Percentiles rank a stretch among this genome's conserved stretches.
Conservation (phyloP, 2,888 invertebrate species). For the Koerneria pararmatus region DNA sequence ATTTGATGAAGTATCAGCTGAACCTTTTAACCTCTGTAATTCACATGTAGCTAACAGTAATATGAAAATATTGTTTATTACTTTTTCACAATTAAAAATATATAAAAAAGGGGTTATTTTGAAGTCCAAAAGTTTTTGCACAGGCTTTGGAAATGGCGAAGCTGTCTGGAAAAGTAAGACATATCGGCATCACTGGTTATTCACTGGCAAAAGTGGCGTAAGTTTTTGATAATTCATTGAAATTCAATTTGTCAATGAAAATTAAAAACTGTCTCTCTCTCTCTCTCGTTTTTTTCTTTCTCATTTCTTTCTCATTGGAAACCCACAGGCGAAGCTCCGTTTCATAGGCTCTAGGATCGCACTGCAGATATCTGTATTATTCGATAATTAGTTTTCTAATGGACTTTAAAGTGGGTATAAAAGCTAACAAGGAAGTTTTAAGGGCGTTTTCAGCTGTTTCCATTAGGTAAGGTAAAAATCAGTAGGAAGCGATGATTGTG, state of each 20-base stretch:
- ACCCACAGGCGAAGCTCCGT: background rate
- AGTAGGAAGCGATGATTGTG: no score
- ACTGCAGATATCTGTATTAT: no score
- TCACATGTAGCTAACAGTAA: background rate
- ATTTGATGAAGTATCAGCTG: no score
- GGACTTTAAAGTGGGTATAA: no score
- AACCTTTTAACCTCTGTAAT: no score
- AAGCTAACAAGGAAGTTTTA: no score
- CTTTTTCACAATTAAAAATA: background rate
- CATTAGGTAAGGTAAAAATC: no score
- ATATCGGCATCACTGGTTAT: conserved; percentile 80
- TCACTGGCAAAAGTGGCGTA: conserved; percentile 75
- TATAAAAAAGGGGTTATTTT: background rate
- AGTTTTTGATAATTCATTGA: conserved; percentile 29
- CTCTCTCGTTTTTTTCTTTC: background rate
- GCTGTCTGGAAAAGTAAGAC: conserved; percentile 70
- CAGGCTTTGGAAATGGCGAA: conserved; percentile 74
- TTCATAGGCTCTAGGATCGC: no score
- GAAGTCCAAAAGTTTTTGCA: background rate
- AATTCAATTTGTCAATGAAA: no score
- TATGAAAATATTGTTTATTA: background rate
- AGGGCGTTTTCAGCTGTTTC: no score
- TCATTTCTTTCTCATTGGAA: background rate
- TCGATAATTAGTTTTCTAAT: no score
- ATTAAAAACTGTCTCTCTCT: no score